A percentile compares a stretch with the other conserved stretches of the same genome.
Evolutionary conservation across 1,140 invertebrate species (phyloP).

Genomic region (Drosophila kurseongensis): DNA sequence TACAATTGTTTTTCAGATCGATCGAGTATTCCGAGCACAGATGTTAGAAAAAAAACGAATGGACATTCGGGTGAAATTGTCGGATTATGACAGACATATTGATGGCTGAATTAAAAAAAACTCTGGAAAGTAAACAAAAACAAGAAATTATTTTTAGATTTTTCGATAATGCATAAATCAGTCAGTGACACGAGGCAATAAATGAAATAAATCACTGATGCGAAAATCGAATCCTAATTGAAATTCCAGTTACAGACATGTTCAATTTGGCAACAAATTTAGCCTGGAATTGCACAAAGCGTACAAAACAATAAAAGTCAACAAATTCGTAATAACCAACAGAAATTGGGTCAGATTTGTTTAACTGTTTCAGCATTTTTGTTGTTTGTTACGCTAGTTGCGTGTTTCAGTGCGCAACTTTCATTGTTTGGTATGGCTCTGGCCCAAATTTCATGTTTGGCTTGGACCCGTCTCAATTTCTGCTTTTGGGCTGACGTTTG

Average conservation of each 20-base stretch:
- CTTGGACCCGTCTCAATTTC: slow-evolving; percentile 18
- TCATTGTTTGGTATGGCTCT: slow-evolving; percentile 53
- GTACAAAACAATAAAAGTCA: slow-evolving; percentile 38
- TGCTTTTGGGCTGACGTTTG: slow-evolving; percentile 61
- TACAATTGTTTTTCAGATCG: slow-evolving; percentile 13
- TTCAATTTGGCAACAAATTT: slow-evolving; percentile 48
- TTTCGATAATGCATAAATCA: slow-evolving; percentile 41
- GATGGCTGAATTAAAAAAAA: slow-evolving; percentile 49
- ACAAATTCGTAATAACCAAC: slow-evolving; percentile 59
- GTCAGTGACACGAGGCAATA: slow-evolving; percentile 40
- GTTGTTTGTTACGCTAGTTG: slow-evolving; percentile 67
- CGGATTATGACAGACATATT: slow-evolving; percentile 64
- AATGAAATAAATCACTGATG: slow-evolving; percentile 16
- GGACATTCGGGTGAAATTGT: slow-evolving; percentile 52
- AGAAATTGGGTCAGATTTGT: slow-evolving; percentile 70
- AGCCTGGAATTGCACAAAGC: slow-evolving; percentile 24
- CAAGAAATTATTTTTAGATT: slow-evolving; percentile 35
- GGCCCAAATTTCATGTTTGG: slow-evolving; percentile 58
- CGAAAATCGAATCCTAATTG: slow-evolving; percentile 25
- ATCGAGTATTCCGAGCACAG: slow-evolving; percentile 45
- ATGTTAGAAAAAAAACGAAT: slow-evolving; percentile 36
- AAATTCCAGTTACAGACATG: slow-evolving; percentile 36
- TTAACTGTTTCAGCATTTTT: slow-evolving; percentile 19
- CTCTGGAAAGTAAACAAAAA: slow-evolving; percentile 61
- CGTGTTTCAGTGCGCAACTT: slow-evolving; percentile 64